Evolutionary conservation across 2,113 vertebrate species (phyloP).

Genomic region (Pelusios castaneus): DNA sequence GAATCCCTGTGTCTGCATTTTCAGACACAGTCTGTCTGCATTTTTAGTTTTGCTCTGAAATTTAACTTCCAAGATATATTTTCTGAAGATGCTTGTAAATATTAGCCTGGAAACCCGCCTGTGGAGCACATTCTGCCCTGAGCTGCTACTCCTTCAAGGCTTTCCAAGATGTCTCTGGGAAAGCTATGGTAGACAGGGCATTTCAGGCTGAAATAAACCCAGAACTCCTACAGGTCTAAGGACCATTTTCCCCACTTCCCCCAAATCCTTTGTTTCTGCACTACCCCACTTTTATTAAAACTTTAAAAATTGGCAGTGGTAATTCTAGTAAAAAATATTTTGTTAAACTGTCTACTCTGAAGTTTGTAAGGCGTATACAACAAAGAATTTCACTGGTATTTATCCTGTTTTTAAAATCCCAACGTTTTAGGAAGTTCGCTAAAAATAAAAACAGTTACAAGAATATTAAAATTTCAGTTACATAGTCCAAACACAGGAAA

Average conservation of each 20-base stretch:
- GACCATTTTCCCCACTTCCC: neutral
- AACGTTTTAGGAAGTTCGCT: neutral
- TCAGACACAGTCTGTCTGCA: neutral
- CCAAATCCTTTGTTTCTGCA: neutral
- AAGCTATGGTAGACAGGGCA: neutral
- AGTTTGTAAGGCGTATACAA: neutral
- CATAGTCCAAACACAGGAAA: neutral
- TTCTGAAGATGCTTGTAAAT: neutral
- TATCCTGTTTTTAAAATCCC: neutral
- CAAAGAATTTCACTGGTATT: neutral
- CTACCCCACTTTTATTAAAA: neutral
- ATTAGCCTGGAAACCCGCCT: neutral
- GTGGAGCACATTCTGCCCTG: neutral
- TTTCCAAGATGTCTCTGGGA: neutral
- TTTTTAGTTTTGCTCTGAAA: neutral
- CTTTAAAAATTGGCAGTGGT: neutral
- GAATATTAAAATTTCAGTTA: neutral
- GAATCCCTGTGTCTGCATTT: neutral
- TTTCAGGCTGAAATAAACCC: neutral
- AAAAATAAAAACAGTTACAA: no score
- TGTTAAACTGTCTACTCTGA: neutral
- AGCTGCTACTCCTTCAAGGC: neutral
- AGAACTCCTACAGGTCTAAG: neutral
- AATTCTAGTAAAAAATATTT: neutral
- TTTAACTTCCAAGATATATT: neutral